A percentile compares a stretch with the other conserved stretches of the same genome.
phyloP scores from a whole-genome alignment of 2,888 invertebrate species.

The Hoplodrina blanda region DNA sequence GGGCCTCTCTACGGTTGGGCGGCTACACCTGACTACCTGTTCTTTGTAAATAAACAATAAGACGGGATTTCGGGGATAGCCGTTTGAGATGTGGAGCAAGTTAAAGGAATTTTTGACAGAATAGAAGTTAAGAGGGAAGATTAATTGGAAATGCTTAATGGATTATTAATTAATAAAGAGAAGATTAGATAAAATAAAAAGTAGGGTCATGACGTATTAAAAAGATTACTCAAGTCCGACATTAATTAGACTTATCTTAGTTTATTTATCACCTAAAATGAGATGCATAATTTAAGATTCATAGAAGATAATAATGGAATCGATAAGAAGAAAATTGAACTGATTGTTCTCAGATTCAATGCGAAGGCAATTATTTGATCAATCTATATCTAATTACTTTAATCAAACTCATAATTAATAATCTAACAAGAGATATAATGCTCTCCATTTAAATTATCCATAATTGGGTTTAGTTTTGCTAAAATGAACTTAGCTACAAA shows the following conservation, averaged over 20 bases:
- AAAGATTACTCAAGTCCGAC: too few species aligned
- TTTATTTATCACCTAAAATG: too few species aligned
- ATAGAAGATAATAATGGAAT: not conserved
- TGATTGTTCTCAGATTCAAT: not conserved
- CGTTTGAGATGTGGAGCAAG: slow-evolving; percentile 57
- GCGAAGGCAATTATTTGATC: too few species aligned
- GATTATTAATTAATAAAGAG: too few species aligned
- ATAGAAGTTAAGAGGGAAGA: not conserved
- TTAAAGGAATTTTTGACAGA: slow-evolving; percentile 1
- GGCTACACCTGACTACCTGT: slow-evolving; percentile 57
- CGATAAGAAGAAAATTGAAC: not conserved
- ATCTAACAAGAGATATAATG: not conserved
- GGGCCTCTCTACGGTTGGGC: slow-evolving; percentile 47
- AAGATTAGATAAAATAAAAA: too few species aligned
- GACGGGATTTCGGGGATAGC: slow-evolving; percentile 62
- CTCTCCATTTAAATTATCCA: not conserved
- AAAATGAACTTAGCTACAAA: too few species aligned
- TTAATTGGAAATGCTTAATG: not conserved
- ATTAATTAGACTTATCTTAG: too few species aligned
- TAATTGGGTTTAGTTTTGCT: too few species aligned
- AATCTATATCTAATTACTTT: too few species aligned
- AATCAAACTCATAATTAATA: too few species aligned
- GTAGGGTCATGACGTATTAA: too few species aligned
- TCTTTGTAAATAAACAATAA: slow-evolving; percentile 83
- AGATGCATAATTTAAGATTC: too few species aligned